phyloP scores from a whole-genome alignment of 2,113 vertebrate species.

The Labrus mixtus region DNA sequence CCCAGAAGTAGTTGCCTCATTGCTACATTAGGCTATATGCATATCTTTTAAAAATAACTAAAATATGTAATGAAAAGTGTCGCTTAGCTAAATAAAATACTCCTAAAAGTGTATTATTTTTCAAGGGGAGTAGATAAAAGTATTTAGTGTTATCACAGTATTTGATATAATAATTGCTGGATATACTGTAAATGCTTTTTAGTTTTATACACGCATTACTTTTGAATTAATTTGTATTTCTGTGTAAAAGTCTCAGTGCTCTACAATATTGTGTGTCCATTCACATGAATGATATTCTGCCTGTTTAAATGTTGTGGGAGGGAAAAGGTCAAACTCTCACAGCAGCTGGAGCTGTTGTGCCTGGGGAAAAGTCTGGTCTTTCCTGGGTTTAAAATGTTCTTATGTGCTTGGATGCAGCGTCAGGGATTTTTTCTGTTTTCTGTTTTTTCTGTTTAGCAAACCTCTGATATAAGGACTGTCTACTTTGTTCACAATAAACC shows the following conservation, averaged over 20 bases:
- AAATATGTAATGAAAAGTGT: not conserved
- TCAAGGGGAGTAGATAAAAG: too few species aligned
- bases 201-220: too few species aligned
- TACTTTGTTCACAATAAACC: not conserved
- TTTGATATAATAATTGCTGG: not conserved
- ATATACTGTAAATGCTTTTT: too few species aligned
- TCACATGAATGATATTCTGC: not conserved
- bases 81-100: not conserved
- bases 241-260: not conserved
- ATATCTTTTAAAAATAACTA: too few species aligned
- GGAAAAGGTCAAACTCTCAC: constrained; percentile 37
- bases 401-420: constrained; percentile 15
- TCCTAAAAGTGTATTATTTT: too few species aligned
- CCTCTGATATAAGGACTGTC: not conserved
- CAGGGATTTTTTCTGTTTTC: too few species aligned
- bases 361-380: constrained; percentile 32
- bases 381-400: constrained; percentile 14
- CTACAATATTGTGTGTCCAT: not conserved
- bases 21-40: too few species aligned
- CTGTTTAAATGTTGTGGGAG: constrained; percentile 1
- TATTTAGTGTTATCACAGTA: too few species aligned
- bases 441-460: not conserved
- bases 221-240: too few species aligned
- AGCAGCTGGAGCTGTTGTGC: constrained; percentile 34
- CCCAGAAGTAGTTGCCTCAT: too few species aligned